Percentiles rank a stretch among this genome's conserved stretches.
phyloP scores from a whole-genome alignment of 2,113 vertebrate species.

The Eonycteris spelaea region DNA sequence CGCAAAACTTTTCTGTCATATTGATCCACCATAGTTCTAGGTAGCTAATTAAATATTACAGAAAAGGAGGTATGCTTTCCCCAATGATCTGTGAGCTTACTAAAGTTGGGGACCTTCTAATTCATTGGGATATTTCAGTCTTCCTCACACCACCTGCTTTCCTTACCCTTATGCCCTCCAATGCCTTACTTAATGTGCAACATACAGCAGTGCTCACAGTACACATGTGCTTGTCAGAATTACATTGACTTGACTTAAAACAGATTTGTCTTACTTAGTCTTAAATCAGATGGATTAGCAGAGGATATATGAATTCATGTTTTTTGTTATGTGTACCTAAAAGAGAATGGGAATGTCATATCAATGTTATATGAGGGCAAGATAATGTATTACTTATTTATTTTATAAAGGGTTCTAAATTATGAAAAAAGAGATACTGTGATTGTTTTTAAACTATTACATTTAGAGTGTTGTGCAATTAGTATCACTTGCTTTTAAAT shows the following conservation, averaged over 20 bases:
- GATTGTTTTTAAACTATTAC: neutral
- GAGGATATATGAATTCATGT: neutral
- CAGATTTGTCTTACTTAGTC: neutral
- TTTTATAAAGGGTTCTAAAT: conserved; percentile 11
- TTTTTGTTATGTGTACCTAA: neutral
- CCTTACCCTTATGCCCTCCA: neutral
- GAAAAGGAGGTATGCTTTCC: neutral
- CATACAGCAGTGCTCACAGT: neutral
- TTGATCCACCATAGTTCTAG: neutral
- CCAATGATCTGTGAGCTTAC: neutral
- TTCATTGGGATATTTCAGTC: neutral
- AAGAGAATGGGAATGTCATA: neutral
- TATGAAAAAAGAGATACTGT: neutral
- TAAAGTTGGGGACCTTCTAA: neutral
- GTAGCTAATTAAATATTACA: neutral
- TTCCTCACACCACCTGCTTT: neutral
- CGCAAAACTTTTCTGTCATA: neutral
- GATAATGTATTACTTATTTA: neutral
- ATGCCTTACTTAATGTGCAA: neutral
- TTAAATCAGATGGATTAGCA: conserved; percentile 11
- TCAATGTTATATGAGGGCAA: neutral
- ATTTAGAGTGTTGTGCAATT: neutral
- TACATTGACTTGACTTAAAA: neutral
- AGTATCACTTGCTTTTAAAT: conserved; percentile 14
- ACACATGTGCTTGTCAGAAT: neutral